Conservation (phyloP, 1,140 invertebrate species). For the Cotesia typhae region DNA sequence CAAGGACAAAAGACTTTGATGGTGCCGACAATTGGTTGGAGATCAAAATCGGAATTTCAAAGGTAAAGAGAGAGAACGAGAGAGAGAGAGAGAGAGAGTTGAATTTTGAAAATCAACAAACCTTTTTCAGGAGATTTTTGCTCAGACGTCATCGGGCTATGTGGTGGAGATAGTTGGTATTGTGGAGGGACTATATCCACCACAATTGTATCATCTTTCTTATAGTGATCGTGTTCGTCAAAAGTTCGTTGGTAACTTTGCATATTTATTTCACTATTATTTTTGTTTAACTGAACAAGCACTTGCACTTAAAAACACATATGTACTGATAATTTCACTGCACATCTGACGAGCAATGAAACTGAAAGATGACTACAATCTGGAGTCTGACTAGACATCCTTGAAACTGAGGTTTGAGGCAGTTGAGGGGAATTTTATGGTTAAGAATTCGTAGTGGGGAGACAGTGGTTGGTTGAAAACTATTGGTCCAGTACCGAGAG, state of each 20-base stretch:
- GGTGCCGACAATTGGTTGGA: not conserved
- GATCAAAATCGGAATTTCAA: no score
- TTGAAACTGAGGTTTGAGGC: no score
- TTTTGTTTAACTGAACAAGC: not conserved
- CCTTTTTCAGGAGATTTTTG: constrained; percentile 48
- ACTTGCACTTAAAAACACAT: not conserved
- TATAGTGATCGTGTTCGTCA: constrained; percentile 41
- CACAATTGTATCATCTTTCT: constrained; percentile 50
- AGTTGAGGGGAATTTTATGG: no score
- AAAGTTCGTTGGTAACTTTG: constrained; percentile 49
- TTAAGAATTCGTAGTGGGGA: no score
- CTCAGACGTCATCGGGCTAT: constrained; percentile 40
- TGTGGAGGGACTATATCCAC: constrained; percentile 52
- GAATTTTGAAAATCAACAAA: constrained; percentile 17
- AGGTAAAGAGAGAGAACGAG: no score
- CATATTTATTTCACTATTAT: constrained; percentile 39
- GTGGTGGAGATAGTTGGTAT: constrained; percentile 48
- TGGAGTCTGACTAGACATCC: no score
- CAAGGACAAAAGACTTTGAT: not conserved
- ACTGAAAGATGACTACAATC: no score
- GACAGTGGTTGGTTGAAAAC: no score
- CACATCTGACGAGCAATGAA: no score
- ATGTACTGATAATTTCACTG: no score
- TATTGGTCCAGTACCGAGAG: not conserved
- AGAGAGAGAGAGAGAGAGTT: no score